Evolutionary conservation across 2,113 vertebrate species (phyloP), one percentile per base, ranked within the genome.

Genomic region (Lampris incognitus): DNA sequence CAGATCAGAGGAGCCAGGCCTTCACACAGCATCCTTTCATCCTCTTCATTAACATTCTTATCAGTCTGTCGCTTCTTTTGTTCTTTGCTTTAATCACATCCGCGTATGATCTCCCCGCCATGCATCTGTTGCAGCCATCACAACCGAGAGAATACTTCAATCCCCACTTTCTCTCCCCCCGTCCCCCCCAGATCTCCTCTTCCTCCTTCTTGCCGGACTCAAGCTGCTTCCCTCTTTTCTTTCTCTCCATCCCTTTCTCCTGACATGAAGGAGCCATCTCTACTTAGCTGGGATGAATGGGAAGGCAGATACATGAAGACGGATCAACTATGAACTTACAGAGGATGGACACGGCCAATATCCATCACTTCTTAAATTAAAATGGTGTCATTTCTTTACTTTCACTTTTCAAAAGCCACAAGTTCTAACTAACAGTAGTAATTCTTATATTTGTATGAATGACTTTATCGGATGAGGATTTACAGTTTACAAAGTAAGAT

Each of bases 1-100:
- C 38, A 87, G 81, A 84, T 88, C 84, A 88, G 74, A 89, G 66
- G 60, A 69, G 24, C 7, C 48, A 6, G 37, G 46, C 78, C 82
- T 85, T 90, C 75, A 24, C 24, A 24, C 24, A 24, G 24, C 24
- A 85, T 86, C 82, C 81, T 42, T 39, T 55, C 37, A 56, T 48
- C 59, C 38, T 9, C 9, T 79, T 74, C 62, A 64, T 82, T 78
- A 86, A 87, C 11, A 51, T 66, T 65, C 69, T 57, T 51, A 41
- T 39, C 46, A 41, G 63, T 69, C 48, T 65, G 56, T 46, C 56
- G 46, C 73, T 2, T 62, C 79, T 81, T 83, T 83, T 83, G 79
- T 81, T 76, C 70, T 61, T 77, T 39, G 0, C 61, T 54, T 13
- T 2, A 6, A 13, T 66, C 44, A 44, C 3, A 6, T 59, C 24